Evolutionary conservation across 2,113 vertebrate genomes (phyloP), one percentile per base, ranked within the genome.

Genomic region (Hirundichthys speculiger): DNA sequence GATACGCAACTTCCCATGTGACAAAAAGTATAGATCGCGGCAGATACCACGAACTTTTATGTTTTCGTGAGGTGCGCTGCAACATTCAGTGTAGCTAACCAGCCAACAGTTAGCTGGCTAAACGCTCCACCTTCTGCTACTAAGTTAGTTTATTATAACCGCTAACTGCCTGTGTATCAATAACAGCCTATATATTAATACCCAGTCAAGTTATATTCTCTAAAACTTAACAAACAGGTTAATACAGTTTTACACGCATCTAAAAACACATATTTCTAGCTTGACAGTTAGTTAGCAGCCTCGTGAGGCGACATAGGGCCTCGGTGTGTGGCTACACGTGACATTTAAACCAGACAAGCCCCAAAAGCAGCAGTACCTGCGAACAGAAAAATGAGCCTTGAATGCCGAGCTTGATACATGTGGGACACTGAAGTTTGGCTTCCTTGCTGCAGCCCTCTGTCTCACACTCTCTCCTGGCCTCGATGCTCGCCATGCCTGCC

Each of bases 361-460:
- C 4, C 5, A 3, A 47, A 67, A 60, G 19, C 38, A 51, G 24
- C 72, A 4, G 61, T 88, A 99, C 96, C 97, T 99, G 97, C n/a
- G 96, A 99, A 73, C 97, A 99, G 93, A 99, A 99, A 86, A 96
- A 98, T 20, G 96, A 99, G 76, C 96, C 96, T 75, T 96, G 95
- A 66, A 99, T 97, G 16, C 95, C 96, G 73, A 99, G 95, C 91
- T 98, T 98, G 91, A 98, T 94, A 89, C 97, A 99, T 83, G 96
- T 97, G 27, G 96, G 97, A 72, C 97, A 98, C 90, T 99, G 97
- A 62, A 99, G 95, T 88, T 98, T 98, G 81, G 97, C 96, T 89
- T 97, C 96, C 82, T 93, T 93, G 51, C 89, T 91, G 90, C 96
- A 98, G 62, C 94, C 95, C 18, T 93, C 94, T 20, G 96, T 98